Base-by-base conservation (phyloP, 1,140 invertebrate species). In the Calliphora vicina region DNA sequence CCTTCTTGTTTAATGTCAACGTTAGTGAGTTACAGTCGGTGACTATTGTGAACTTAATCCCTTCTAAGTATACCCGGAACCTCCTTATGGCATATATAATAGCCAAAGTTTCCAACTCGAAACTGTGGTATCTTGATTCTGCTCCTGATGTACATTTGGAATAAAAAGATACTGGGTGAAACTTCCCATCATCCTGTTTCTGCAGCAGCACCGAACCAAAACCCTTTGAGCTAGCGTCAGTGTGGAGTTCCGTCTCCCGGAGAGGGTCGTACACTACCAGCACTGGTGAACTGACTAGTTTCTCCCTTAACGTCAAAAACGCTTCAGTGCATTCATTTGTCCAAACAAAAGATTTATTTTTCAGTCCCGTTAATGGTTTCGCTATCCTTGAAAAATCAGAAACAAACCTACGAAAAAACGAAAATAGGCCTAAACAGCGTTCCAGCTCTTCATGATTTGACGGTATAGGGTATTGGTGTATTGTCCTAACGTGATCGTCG, bases 81-180 rank as follows among this genome's bases (percentile, higher is more conserved):
- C 92, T 91, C 80, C 91, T 87, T 2, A 93, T 85, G 0, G 91
- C 82, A 26, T 73, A 43, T 8, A 92, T 87, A 5, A 93, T 90
- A 0, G 92, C 92, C 35, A 93, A 84, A 29, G 89, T 89, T 87
- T 93, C 92, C 72, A 91, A 84, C 85, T 93, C 90, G 80, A 91
- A 92, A 81, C 88, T 91, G 8, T 84, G 85, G 81, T 91, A 92
- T 29, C 91, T 91, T 26, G 61, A 85, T 87, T 93, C 92, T 23
- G 86, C 83, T 1, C 84, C 84, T 13, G 85, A 86, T 9, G 92
- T 72, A 17, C 25, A 87, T n/a, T n/a, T n/a, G n/a, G 23, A 72
- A 42, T 15, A 29, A 73, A 67, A 85, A 84, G 13, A n/a, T n/a
- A n/a, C n/a, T n/a, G n/a, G n/a, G n/a, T n/a, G n/a, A n/a, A n/a